A percentile compares a stretch with the other conserved stretches of the same genome.
phyloP scores from a whole-genome alignment of 2,888 invertebrate species.

The Myopa tessellatipennis region DNA sequence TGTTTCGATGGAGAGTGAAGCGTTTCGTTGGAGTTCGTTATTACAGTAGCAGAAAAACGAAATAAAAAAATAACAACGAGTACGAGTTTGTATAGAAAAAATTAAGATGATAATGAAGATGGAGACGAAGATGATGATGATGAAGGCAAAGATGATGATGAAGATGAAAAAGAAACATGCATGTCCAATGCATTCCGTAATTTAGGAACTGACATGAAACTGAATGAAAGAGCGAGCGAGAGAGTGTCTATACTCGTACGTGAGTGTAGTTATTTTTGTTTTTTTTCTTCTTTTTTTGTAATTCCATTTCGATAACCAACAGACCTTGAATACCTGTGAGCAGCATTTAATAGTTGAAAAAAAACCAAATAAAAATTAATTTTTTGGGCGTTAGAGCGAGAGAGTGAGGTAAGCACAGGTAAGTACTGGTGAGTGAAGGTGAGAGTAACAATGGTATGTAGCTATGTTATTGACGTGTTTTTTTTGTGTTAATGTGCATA shows the following conservation, averaged over 20 bases:
- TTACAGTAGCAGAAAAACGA: background rate
- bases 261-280: background rate
- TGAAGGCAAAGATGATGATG: background rate
- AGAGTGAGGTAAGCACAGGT: no score
- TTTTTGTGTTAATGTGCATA: no score
- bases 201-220: constrained; percentile 17
- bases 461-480: no score
- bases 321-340: constrained; percentile 28
- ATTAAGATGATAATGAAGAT: background rate
- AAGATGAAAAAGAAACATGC: constrained; percentile 2
- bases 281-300: constrained; percentile 13
- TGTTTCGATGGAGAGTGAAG: no score
- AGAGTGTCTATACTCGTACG: background rate
- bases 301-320: constrained; percentile 33
- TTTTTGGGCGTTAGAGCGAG: no score
- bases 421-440: background rate
- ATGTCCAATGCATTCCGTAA: constrained; percentile 14
- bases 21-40: background rate
- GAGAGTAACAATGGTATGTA: no score
- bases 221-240: background rate
- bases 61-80: background rate
- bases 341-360: constrained; percentile 27
- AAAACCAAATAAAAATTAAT: background rate
- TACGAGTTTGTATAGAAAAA: background rate
- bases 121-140: no score